These are phyloP conservation scores for Pyrocoelia pectoralis DNA, from an alignment of 2,888 invertebrate species.

Conservation along the genomic window DNA sequence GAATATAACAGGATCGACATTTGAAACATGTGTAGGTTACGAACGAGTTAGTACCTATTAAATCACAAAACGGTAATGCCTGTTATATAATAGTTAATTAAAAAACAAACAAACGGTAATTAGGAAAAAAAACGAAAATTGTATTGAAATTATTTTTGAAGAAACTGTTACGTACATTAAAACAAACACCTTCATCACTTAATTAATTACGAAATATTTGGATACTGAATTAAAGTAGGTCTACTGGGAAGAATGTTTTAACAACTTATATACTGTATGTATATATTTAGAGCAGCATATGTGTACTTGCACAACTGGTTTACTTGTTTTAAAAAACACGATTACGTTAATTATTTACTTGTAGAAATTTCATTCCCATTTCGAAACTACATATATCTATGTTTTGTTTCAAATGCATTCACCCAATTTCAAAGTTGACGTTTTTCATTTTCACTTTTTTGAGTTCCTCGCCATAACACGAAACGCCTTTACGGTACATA, in stretches of 20 bases:
- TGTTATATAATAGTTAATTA: conserved; percentile 3
- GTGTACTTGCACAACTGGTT: not conserved
- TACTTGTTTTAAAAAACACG: no score
- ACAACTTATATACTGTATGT: no score
- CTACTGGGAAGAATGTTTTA: not conserved
- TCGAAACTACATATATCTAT: no score
- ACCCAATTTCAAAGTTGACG: no score
- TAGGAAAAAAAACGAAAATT: not conserved
- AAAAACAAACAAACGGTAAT: not conserved
- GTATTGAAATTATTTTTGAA: not conserved
- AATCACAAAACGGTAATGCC: conserved; percentile 7
- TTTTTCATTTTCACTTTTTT: no score
- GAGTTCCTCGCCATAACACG: no score
- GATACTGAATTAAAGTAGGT: not conserved
- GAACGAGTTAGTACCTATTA: conserved; percentile 1
- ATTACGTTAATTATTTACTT: no score
- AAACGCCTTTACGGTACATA: no score
- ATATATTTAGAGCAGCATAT: no score
- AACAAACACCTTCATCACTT: not conserved
- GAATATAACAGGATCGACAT: conserved; percentile 4
- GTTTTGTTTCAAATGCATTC: no score
- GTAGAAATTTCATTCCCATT: no score
- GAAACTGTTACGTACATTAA: not conserved
- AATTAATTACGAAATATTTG: not conserved
- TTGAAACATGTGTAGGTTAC: conserved; percentile 9